A percentile compares a stretch with the other conserved stretches of the same genome.
Evolutionary conservation across 2,888 invertebrate genomes (phyloP).

Genomic region (Melipona bicolor): DNA sequence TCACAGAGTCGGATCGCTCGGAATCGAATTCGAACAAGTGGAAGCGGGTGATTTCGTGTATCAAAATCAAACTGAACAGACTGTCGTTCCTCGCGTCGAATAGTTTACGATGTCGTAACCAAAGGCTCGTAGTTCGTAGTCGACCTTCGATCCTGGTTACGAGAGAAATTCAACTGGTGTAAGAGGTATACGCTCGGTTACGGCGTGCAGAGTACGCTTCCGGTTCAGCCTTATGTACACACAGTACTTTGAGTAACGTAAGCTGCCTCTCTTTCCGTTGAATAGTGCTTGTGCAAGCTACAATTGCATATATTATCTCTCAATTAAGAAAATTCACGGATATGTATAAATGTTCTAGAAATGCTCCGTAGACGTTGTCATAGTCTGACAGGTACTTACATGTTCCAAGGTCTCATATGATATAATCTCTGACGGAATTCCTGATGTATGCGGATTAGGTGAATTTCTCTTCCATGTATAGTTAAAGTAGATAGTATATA

Average conservation of each 20-base stretch:
- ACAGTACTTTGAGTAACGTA: conserved; percentile 2
- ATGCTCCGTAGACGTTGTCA: neutral
- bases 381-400: neutral
- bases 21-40: conserved; percentile 5
- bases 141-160: conserved; percentile 45
- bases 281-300: neutral
- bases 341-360: conserved; percentile 4
- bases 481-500: neutral
- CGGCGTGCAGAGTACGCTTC: conserved; percentile 14
- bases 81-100: neutral
- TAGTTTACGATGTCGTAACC: conserved; percentile 12
- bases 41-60: conserved; percentile 27
- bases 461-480: neutral
- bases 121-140: conserved; percentile 7
- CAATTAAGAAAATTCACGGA: conserved; percentile 31
- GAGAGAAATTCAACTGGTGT: conserved; percentile 50
- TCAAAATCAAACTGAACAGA: conserved; percentile 28
- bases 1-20: conserved; percentile 34
- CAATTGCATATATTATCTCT: conserved; percentile 21
- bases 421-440: conserved; percentile 13
- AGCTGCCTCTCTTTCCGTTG: neutral
- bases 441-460: neutral
- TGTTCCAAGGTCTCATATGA: neutral
- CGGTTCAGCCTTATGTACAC: conserved; percentile 9
- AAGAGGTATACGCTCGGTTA: conserved; percentile 1